A percentile compares a stretch with the other conserved stretches of the same genome.
phyloP scores from a whole-genome alignment of 2,888 invertebrate species.

The Aporophyla lueneburgensis region DNA sequence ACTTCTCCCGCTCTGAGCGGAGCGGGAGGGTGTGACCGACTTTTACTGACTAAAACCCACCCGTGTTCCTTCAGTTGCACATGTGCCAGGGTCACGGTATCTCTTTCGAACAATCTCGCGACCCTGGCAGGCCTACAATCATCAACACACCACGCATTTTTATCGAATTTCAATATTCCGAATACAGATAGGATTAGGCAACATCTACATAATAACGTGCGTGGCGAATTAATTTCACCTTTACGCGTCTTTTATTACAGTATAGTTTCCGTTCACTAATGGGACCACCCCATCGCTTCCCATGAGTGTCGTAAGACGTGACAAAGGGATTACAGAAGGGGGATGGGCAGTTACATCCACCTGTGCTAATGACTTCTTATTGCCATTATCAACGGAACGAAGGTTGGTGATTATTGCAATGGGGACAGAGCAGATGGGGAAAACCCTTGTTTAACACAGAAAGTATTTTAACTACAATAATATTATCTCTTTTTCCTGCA shows the following conservation, averaged over 20 bases:
- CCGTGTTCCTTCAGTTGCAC: too few species aligned
- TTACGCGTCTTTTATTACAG: conserved; percentile 43
- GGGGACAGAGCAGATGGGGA: background rate
- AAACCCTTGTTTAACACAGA: conserved; percentile 9
- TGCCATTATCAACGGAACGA: conserved; percentile 33
- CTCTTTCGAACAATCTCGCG: too few species aligned
- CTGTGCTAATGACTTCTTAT: conserved; percentile 53
- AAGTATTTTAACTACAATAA: conserved; percentile 6
- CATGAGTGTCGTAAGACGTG: conserved; percentile 56
- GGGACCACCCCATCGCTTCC: conserved; percentile 47
- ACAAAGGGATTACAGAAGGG: conserved; percentile 45
- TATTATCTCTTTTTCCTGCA: background rate
- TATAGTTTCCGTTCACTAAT: conserved; percentile 46
- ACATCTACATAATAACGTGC: conserved; percentile 20
- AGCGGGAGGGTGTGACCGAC: too few species aligned
- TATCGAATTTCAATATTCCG: conserved; percentile 34
- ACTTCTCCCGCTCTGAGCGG: too few species aligned
- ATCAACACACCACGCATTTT: conserved; percentile 13
- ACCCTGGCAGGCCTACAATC: too few species aligned
- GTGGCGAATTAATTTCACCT: conserved; percentile 47
- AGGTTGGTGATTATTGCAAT: conserved; percentile 47
- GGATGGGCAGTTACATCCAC: conserved; percentile 54
- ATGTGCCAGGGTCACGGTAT: too few species aligned
- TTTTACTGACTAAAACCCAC: too few species aligned
- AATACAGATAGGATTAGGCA: conserved; percentile 22